Base-by-base conservation (phyloP, 1,140 invertebrate species). In the Penaeus japonicus region DNA sequence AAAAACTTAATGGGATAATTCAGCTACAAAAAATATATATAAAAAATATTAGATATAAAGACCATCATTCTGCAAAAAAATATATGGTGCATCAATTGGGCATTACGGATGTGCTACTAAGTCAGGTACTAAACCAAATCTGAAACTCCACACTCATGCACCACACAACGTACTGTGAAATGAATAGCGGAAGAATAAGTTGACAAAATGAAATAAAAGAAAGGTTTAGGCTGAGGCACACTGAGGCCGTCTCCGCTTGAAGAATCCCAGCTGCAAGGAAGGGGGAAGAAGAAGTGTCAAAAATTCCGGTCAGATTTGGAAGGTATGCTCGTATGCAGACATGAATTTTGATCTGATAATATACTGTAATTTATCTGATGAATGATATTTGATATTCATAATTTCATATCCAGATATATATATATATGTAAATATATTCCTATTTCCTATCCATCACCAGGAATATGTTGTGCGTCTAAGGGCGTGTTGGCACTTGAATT, bases 211-310 rank as follows among this genome's bases (percentile, higher is more conserved):
- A 39, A 65, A 65, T 47, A 32, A 53, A 30, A 80, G 73, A 89
- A 62, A 80, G 15, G 55, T 89, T 53, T 84, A 80, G 57, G n/a
- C n/a, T 4, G 53, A 75, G 59, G 70, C 65, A 75, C 79, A 88
- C 17, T 95, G 94, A 75, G 96, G 97, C 75, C 97, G 94, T 92
- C 97, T 97, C 91, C 97, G 95, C 92, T 97, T 97, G 93, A 98
- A 98, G 95, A 90, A 91, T 30, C 91, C 90, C 20, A 89, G 85
- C 90, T 90, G 90, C 27, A 73, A 85, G 73, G 77, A 70, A 89
- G 53, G 24, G 30, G 27, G 35, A 27, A 47, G 57, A 70, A 85
- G 2, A 39, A 20, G 20, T 15, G 57, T 47, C 47, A 47, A 47
- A 5, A 47, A 12, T 24, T 20, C 53, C 18, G 32, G 83, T 70